Percentiles rank a stretch among this genome's conserved stretches.
Conservation (phyloP, 2,888 invertebrate genomes). For the Zygothrica quintamaculata region DNA sequence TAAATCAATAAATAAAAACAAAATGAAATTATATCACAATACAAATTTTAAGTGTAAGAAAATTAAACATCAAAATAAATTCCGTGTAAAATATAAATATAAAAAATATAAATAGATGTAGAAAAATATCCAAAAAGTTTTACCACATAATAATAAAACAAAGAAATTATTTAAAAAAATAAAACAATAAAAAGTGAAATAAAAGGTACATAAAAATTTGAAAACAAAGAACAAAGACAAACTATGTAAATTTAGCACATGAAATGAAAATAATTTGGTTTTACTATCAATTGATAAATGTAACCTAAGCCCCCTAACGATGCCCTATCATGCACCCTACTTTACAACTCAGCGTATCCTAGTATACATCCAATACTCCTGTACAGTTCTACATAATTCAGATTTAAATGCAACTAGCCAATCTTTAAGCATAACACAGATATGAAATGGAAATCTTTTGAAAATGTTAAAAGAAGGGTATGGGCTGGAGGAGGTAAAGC, state of each 20-base stretch:
- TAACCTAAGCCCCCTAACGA: conserved; percentile 13
- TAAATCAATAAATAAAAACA: too few relatives aligned
- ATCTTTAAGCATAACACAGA: conserved; percentile 12
- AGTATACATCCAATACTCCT: conserved; percentile 33
- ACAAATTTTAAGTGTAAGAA: too few relatives aligned
- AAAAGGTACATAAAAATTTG: conserved; percentile 10
- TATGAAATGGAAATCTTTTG: conserved; percentile 3
- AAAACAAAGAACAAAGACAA: background rate
- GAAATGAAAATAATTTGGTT: conserved; percentile 35
- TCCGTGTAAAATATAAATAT: conserved; percentile 7
- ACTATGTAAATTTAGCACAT: conserved; percentile 26
- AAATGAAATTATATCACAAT: conserved; percentile 4
- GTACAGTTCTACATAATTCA: conserved; percentile 33
- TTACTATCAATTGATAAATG: conserved; percentile 22
- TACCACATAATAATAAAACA: conserved; percentile 33
- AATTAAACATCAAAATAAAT: conserved; percentile 21
- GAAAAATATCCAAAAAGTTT: conserved; percentile 45
- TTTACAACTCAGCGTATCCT: too few relatives aligned
- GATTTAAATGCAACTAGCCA: conserved; percentile 40
- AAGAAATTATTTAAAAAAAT: conserved; percentile 2
- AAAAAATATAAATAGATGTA: conserved; percentile 16
- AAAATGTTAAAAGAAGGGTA: conserved; percentile 23
- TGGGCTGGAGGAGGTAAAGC: conserved; percentile 39
- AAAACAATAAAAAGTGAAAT: conserved; percentile 22
- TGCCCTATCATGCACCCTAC: conserved; percentile 11